Conservation (phyloP, 2,888 invertebrate species). For the Helleia helle region DNA sequence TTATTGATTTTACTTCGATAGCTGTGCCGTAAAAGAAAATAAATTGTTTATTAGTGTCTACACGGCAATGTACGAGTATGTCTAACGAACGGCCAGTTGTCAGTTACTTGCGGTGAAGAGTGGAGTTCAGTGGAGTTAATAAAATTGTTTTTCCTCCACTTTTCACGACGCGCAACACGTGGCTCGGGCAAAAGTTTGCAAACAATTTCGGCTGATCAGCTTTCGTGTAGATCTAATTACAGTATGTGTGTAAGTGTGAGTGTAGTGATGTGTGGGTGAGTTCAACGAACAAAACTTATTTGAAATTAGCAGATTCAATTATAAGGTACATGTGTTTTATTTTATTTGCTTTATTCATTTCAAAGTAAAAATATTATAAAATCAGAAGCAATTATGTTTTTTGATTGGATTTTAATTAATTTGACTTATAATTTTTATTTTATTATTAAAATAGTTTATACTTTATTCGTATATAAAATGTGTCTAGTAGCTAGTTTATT, state of each 20-base stretch:
- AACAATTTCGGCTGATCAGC: constrained; percentile 36
- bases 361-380: too few species aligned
- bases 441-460: too few species aligned
- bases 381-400: too few species aligned
- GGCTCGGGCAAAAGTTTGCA: constrained; percentile 38
- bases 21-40: constrained; percentile 56
- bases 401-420: too few species aligned
- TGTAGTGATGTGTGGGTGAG: constrained; percentile 29
- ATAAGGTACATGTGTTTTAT: neutral
- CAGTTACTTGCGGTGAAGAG: constrained; percentile 52
- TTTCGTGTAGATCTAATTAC: constrained; percentile 23
- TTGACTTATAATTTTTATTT: too few species aligned
- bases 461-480: too few species aligned
- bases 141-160: constrained; percentile 37
- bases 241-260: constrained; percentile 35
- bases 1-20: constrained; percentile 35
- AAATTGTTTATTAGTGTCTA: constrained; percentile 55
- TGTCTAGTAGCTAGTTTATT: too few species aligned
- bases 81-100: constrained; percentile 62
- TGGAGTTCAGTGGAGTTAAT: constrained; percentile 38
- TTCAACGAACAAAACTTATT: neutral
- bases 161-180: constrained; percentile 46
- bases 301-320: constrained; percentile 2
- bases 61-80: constrained; percentile 49
- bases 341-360: neutral